Evolutionary conservation across 2,113 vertebrate species (phyloP), one percentile per base, ranked within the genome.

Genomic region (Nansenia antarctica): DNA sequence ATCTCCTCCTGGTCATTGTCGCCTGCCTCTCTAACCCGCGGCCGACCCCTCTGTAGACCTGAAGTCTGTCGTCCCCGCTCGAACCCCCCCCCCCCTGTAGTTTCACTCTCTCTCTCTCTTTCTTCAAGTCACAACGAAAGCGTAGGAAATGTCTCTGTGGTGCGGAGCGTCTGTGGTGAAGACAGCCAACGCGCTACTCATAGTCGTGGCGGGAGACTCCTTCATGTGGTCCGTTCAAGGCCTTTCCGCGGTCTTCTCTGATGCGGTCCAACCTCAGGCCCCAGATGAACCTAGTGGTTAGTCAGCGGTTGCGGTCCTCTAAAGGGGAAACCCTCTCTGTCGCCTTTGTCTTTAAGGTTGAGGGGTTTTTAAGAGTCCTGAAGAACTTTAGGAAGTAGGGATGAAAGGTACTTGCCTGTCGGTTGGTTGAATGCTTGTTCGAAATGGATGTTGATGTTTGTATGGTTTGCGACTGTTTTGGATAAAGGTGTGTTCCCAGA

Each of bases 21-120:
- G n/a, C n/a, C n/a, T n/a, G 64, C 62, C 66, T 53, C 14, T 53
- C 71, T 82, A 86, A 86, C 70, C 72, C 14, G 55, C 65, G 9
- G 66, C 22, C 24, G n/a, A 55, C 22, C 9, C 9, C 24, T 27
- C 7, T 24, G 6, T 54, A 55, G n/a, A 29, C 53, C 24, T 24
- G n/a, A 7, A 29, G 5, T 6, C 0, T 55, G 5, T 55, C 22
- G n/a, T 24, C n/a, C n/a, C n/a, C n/a, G n/a, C n/a, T n/a, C n/a
- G n/a, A n/a, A n/a, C n/a, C n/a, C n/a, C n/a, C n/a, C n/a, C n/a
- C n/a, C n/a, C n/a, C n/a, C n/a, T n/a, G n/a, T n/a, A n/a, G n/a
- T n/a, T n/a, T n/a, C n/a, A n/a, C n/a, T n/a, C n/a, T n/a, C n/a
- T n/a, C n/a, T n/a, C 12, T 55, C 53, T 26, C 53, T 27, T 8